Evolutionary conservation across 1,140 invertebrate genomes (phyloP), one percentile per base, ranked within the genome.

Genomic region (Eubasilissa regina): DNA sequence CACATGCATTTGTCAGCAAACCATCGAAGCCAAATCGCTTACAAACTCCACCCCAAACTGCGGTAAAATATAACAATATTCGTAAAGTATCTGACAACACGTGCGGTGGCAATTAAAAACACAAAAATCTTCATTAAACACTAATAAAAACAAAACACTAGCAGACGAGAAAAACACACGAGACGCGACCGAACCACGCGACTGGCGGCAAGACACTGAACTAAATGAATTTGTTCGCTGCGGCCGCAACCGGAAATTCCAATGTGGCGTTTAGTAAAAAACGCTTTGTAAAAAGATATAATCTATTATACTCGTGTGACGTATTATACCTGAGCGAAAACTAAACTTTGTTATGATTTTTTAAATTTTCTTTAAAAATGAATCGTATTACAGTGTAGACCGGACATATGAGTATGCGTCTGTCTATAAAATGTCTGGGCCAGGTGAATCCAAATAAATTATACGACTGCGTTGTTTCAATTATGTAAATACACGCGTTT

Each of bases 151-250:
- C 51, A 75, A 58, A 56, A 58, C 10, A 75, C 10, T 17, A 4
- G 4, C 12, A 11, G 48, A 0, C 51, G 12, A 10, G 0, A 0
- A 75, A 0, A 75, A n/a, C 13, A 10, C 53, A n/a, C 48, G 8
- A 60, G 4, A 75, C 25, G 6, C 58, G 45, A 76, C 56, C 15
- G 21, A 44, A 64, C 75, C 75, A 45, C 75, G 47, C 75, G n/a
- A 64, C 75, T 62, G 60, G 75, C 75, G 75, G 75, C 44, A 19
- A 21, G 21, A 64, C 12, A 76, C 75, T 76, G 60, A 76, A 75
- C 51, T 75, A 70, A 70, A 70, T 48, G 66, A 70, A 70, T 70
- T 70, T 70, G 60, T 64, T 64, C 19, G 19, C 60, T 12, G 13
- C 10, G 35, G 60, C 35, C 35, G 21, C 19, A 35, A 43, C 19